These are phyloP conservation scores for Gisinianus flammeolus DNA, from an alignment of 2,888 invertebrate genomes.

Conservation along the genomic window DNA sequence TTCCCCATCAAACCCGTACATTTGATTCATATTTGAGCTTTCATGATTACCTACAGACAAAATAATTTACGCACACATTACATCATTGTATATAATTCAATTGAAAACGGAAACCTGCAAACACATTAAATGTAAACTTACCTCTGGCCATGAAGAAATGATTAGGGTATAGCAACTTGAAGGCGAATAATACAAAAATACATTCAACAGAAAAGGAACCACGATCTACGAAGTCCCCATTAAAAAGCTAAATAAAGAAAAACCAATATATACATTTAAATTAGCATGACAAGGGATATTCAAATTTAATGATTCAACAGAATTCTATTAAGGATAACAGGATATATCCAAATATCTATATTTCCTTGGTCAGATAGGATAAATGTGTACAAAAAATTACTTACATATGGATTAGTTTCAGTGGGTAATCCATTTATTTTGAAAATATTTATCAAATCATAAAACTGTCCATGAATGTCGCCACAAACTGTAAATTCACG, in stretches of 20 bases:
- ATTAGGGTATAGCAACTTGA: constrained; percentile 93
- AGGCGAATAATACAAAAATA: constrained; percentile 95
- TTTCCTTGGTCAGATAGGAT: too few relatives aligned
- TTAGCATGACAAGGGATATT: too few relatives aligned
- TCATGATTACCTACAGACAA: constrained; percentile 88
- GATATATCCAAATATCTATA: too few relatives aligned
- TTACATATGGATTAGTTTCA: constrained; percentile 90
- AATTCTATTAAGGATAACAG: too few relatives aligned
- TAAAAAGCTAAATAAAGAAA: constrained; percentile 74
- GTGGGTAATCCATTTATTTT: constrained; percentile 95
- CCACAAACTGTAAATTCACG: constrained; percentile 97
- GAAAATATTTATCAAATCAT: constrained; percentile 97
- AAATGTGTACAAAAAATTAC: too few relatives aligned
- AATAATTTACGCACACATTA: too few relatives aligned
- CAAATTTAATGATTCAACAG: too few relatives aligned
- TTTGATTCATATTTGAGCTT: constrained; percentile 97
- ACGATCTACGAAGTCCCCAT: constrained; percentile 99
- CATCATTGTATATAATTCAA: too few relatives aligned
- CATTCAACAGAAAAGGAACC: constrained; percentile 99
- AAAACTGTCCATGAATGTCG: constrained; percentile 98
- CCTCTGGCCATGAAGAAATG: constrained; percentile 98
- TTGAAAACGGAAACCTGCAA: too few relatives aligned
- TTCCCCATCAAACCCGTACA: constrained; percentile 99
- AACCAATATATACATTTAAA: neutral
- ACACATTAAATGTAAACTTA: constrained; percentile 63